phyloP scores from a whole-genome alignment of 2,797 vertebrate species.

The Leptodon cayanensis region DNA sequence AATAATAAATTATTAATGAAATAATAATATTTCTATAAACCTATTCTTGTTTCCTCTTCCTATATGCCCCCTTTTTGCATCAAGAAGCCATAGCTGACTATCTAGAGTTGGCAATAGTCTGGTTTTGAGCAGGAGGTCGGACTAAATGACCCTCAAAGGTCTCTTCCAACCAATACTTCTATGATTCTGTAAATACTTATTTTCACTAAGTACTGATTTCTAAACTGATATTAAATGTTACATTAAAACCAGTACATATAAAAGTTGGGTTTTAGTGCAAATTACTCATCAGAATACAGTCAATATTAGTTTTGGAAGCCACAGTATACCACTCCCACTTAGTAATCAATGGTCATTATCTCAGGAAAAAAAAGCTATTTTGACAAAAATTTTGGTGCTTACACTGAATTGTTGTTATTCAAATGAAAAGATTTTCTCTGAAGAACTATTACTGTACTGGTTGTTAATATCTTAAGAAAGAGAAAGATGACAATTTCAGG shows the following conservation, averaged over 20 bases:
- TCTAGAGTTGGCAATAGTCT: background rate
- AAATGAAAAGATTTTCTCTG: background rate
- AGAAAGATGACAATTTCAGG: background rate
- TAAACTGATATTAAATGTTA: background rate
- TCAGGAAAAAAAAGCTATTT: background rate
- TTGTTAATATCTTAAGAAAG: background rate
- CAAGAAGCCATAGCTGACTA: background rate
- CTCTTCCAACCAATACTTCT: background rate
- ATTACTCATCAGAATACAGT: background rate
- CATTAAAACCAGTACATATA: background rate
- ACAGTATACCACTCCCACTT: background rate
- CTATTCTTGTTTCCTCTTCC: background rate
- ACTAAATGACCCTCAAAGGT: background rate
- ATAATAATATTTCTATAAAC: too few relatives aligned
- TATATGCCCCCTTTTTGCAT: background rate
- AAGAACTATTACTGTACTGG: background rate
- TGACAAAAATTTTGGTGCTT: background rate
- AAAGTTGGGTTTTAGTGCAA: background rate
- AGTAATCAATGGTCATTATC: background rate
- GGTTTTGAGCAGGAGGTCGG: background rate
- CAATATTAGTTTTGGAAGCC: background rate
- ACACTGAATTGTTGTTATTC: background rate
- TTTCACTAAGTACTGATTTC: background rate
- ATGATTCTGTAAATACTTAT: background rate
- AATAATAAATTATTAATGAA: too few relatives aligned